Evolutionary conservation across 2,888 invertebrate genomes (phyloP).

Genomic region (Caenorhabditis drosophilae): DNA sequence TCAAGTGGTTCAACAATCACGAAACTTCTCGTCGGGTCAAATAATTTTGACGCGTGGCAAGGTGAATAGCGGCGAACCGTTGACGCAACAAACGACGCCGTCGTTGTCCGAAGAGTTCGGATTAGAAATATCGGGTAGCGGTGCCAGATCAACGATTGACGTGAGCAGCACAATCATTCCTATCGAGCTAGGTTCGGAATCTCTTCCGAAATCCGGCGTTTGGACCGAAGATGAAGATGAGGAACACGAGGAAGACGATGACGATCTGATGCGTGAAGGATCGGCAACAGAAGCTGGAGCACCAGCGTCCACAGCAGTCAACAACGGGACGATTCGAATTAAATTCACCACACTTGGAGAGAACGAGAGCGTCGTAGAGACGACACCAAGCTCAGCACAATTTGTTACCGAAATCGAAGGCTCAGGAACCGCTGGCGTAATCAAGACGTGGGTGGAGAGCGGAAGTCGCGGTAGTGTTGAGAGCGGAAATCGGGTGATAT

Average conservation of each 20-base stretch:
- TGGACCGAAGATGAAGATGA: slow-evolving; percentile 21
- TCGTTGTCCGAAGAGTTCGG: slow-evolving; percentile 27
- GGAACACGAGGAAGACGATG: slow-evolving; percentile 29
- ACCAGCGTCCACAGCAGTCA: neutral
- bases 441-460: neutral
- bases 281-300: slow-evolving; percentile 1
- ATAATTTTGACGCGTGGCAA: slow-evolving; percentile 46
- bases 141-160: neutral
- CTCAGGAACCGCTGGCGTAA: no score
- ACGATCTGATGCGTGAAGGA: slow-evolving; percentile 32
- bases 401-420: slow-evolving; percentile 6
- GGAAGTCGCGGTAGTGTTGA: slow-evolving; percentile 1
- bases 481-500: neutral
- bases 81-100: slow-evolving; percentile 18
- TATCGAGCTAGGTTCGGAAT: neutral
- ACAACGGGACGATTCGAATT: slow-evolving; percentile 17
- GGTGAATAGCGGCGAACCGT: slow-evolving; percentile 26
- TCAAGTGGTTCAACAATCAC: slow-evolving; percentile 27
- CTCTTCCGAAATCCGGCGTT: neutral
- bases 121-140: slow-evolving; percentile 27
- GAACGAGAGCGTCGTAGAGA: slow-evolving; percentile 20
- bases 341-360: slow-evolving; percentile 32
- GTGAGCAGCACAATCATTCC: neutral
- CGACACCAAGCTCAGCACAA: slow-evolving; percentile 11
- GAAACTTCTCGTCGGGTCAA: slow-evolving; percentile 50